Percentiles rank a stretch among this genome's conserved stretches.
Evolutionary conservation across 1,140 invertebrate species (phyloP).

Genomic region (Galleria mellonella): DNA sequence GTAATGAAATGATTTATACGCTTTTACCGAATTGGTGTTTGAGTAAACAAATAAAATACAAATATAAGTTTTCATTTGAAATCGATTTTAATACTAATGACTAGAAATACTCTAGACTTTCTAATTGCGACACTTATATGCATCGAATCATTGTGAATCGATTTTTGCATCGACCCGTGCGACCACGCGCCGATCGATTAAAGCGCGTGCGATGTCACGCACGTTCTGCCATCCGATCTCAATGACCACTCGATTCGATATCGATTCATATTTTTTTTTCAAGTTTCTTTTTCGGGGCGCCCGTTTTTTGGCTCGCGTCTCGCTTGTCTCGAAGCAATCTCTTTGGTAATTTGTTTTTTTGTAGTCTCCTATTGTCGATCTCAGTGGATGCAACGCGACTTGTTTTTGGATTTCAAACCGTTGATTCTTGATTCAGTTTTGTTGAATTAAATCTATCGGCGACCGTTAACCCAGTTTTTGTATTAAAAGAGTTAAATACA

Average conservation of each 20-base stretch:
- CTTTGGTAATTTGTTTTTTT: conserved; percentile 24
- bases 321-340: conserved; percentile 33
- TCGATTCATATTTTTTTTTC: conserved; percentile 46
- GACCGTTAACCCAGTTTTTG: conserved; percentile 1
- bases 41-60: too few relatives aligned
- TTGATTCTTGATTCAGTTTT: conserved; percentile 5
- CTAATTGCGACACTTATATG: conserved; percentile 6
- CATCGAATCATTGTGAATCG: conserved; percentile 28
- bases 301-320: conserved; percentile 38
- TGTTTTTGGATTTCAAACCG: conserved; percentile 2
- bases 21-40: too few relatives aligned
- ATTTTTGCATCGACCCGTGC: conserved; percentile 31
- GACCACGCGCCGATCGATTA: conserved; percentile 28
- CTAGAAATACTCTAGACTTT: conserved; percentile 17
- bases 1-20: too few relatives aligned
- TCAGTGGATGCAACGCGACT: conserved; percentile 19
- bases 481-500: too few relatives aligned
- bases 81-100: conserved; percentile 11
- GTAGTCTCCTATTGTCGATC: conserved; percentile 12
- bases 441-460: conserved; percentile 4
- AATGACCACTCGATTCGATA: conserved; percentile 33
- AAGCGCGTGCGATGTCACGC: conserved; percentile 46
- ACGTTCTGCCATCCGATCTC: conserved; percentile 29
- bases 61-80: background rate
- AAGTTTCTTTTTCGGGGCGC: conserved; percentile 25